Evolutionary conservation across 2,888 invertebrate genomes (phyloP).

Genomic region (Drosophila heteroneura): DNA sequence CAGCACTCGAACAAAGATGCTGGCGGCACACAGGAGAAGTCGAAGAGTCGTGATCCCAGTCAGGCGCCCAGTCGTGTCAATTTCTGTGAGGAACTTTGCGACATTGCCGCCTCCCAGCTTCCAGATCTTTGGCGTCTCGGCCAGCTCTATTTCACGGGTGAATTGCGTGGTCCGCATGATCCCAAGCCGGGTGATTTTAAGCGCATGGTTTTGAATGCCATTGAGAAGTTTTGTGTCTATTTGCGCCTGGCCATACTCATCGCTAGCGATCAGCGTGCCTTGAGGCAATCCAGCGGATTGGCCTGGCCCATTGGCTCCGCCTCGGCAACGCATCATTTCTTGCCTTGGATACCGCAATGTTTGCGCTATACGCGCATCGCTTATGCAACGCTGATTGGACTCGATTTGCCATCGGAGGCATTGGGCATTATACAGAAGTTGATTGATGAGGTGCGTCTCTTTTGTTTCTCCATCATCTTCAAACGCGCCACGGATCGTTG

Average conservation of each 20-base stretch:
- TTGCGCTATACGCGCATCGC: conserved; percentile 92
- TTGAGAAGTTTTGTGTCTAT: conserved; percentile 91
- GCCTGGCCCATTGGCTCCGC: conserved; percentile 86
- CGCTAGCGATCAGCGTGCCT: conserved; percentile 87
- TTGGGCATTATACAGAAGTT: conserved; percentile 93
- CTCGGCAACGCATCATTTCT: conserved; percentile 87
- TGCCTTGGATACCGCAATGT: conserved; percentile 92
- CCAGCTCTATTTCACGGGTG: conserved; percentile 96
- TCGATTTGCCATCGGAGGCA: conserved; percentile 95
- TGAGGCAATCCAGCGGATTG: conserved; percentile 81
- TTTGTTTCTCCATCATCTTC: conserved; percentile 94
- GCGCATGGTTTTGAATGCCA: conserved; percentile 92
- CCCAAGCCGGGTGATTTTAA: conserved; percentile 92
- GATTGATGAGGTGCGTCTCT: conserved; percentile 94
- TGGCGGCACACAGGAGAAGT: conserved; percentile 77
- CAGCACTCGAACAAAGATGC: conserved; percentile 83
- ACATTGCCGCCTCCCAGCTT: conserved; percentile 90
- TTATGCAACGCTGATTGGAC: conserved; percentile 91
- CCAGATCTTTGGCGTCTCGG: conserved; percentile 98
- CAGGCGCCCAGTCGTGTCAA: conserved; percentile 89
- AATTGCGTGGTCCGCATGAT: conserved; percentile 91
- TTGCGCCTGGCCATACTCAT: conserved; percentile 91
- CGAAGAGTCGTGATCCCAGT: conserved; percentile 81
- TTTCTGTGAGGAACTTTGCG: conserved; percentile 92
- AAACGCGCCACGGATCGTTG: conserved; percentile 93